These are phyloP conservation scores for Danio kyathit DNA, from an alignment of 2,797 vertebrate genomes.

Conservation along the genomic window DNA sequence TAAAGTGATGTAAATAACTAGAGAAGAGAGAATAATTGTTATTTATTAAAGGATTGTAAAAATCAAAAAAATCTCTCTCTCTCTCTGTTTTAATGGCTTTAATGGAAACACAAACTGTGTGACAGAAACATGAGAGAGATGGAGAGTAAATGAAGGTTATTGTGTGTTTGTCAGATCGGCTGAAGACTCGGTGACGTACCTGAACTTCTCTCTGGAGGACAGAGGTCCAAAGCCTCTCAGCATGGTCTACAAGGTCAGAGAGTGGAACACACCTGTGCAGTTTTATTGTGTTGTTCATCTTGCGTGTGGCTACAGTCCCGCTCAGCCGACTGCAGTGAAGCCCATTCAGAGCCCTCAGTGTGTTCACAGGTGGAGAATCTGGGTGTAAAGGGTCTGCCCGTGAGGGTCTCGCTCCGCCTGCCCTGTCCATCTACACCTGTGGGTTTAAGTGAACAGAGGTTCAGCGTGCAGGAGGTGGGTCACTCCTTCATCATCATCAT, in stretches of 20 bases:
- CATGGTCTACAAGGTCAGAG: slow-evolving; percentile 40
- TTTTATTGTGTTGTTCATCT: not conserved
- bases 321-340: too few relatives aligned
- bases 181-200: slow-evolving; percentile 13
- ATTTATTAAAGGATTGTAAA: too few relatives aligned
- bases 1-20: too few relatives aligned
- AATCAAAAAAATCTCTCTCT: too few relatives aligned
- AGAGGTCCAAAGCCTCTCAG: slow-evolving; percentile 19
- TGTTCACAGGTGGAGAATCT: slow-evolving; percentile 72
- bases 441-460: slow-evolving; percentile 39
- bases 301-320: too few relatives aligned
- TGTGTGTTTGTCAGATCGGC: slow-evolving; percentile 23
- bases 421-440: slow-evolving; percentile 60
- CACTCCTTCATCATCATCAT: not conserved
- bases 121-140: not conserved
- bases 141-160: not conserved
- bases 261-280: not conserved
- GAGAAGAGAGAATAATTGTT: too few relatives aligned
- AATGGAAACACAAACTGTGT: not conserved
- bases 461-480: slow-evolving; percentile 62
- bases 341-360: too few relatives aligned
- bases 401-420: slow-evolving; percentile 66
- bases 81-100: too few relatives aligned
- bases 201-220: slow-evolving; percentile 47
- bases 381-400: slow-evolving; percentile 67